Evolutionary conservation across 2,113 vertebrate species (phyloP).

Genomic region (Petaurus breviceps): DNA sequence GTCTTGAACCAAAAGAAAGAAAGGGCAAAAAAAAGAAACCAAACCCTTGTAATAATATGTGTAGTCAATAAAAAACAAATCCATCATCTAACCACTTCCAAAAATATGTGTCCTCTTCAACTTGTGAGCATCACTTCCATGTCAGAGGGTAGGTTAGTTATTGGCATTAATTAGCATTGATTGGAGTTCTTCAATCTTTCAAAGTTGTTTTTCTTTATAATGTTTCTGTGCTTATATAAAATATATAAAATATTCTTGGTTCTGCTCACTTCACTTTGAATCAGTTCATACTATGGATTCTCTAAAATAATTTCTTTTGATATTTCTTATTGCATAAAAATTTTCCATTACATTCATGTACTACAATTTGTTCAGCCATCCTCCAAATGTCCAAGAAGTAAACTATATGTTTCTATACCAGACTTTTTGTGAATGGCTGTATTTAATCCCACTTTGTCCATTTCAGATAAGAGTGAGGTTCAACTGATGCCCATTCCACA

Average conservation of each 20-base stretch:
- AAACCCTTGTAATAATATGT: no score
- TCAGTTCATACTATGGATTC: not conserved
- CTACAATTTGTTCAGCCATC: not conserved
- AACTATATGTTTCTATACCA: not conserved
- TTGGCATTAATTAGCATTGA: not conserved
- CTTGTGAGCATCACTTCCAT: not conserved
- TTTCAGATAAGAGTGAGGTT: not conserved
- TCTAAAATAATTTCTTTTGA: not conserved
- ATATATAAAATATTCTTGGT: not conserved
- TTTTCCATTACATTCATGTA: not conserved
- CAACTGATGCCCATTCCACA: not conserved
- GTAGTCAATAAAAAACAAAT: no score
- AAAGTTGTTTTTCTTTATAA: not conserved
- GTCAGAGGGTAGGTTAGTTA: not conserved
- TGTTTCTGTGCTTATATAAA: not conserved
- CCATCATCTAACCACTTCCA: no score
- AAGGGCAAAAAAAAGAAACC: no score
- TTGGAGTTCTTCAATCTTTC: not conserved
- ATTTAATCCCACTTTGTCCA: not conserved
- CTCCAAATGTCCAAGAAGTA: not conserved
- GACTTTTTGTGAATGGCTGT: not conserved
- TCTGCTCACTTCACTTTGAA: not conserved
- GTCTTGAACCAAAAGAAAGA: no score
- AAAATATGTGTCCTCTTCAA: not conserved
- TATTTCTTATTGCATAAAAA: not conserved